Evolutionary conservation across 1,140 invertebrate species (phyloP).

Genomic region (Anastrepha obliqua): DNA sequence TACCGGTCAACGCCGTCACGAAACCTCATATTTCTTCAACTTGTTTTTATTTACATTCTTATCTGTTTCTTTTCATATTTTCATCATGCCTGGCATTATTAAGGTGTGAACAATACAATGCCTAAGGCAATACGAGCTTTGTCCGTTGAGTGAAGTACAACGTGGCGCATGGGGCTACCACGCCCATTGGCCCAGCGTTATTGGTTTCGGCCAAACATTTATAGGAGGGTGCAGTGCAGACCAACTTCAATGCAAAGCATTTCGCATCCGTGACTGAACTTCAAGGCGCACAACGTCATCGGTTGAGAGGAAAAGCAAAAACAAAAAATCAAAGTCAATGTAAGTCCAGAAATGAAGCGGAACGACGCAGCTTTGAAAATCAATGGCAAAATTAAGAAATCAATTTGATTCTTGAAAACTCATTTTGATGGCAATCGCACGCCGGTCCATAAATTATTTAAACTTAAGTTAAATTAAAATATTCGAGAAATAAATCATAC

Average conservation of each 20-base stretch:
- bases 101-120: neutral
- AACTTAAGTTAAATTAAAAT: neutral
- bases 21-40: neutral
- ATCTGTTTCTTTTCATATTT: neutral
- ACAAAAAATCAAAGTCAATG: conserved; percentile 19
- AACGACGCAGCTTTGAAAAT: neutral
- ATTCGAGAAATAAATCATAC: conserved; percentile 11
- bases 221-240: neutral
- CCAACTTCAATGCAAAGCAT: neutral
- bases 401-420: neutral
- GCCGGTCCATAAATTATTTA: neutral
- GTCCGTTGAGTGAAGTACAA: neutral
- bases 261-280: neutral
- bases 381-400: neutral
- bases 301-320: neutral
- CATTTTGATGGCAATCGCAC: neutral
- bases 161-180: neutral
- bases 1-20: conserved; percentile 24
- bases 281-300: neutral
- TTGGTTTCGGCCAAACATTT: neutral
- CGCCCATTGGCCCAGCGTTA: conserved; percentile 8
- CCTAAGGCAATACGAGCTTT: neutral
- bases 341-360: neutral
- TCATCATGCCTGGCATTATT: neutral
- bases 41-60: neutral